Base-by-base conservation (phyloP, 2,888 invertebrate species). In the Lepidochitona cinerea region DNA sequence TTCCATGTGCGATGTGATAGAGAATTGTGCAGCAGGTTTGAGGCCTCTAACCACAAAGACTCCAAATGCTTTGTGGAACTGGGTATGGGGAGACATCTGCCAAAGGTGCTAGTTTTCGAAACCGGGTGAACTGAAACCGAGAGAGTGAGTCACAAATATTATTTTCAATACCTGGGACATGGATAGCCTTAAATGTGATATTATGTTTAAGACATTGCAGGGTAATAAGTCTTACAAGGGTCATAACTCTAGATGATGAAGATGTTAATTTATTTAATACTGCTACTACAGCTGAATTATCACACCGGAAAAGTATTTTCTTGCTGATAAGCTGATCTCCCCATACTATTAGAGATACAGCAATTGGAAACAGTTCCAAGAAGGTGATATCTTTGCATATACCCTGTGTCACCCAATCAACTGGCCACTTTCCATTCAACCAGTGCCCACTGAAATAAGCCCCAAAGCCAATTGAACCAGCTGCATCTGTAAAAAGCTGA, bases 401-500 rank as follows among this genome's bases (percentile, higher is more conserved):
- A 0, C 41, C 64, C 29, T 36, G 37, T 71, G 37, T 37, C 64
- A 37, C 35, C 64, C 37, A 64, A 54, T 71, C 52, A n/a, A n/a
- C n/a, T n/a, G n/a, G n/a, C n/a, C n/a, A n/a, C n/a, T n/a, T n/a
- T n/a, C n/a, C n/a, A n/a, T n/a, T n/a, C n/a, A n/a, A n/a, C n/a
- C n/a, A n/a, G n/a, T n/a, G n/a, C n/a, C n/a, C n/a, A n/a, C n/a
- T n/a, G n/a, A n/a, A n/a, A n/a, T n/a, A n/a, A n/a, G n/a, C n/a
- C n/a, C 69, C 73, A 59, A 41, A 69, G 9, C 68, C 64, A 1
- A 26, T 18, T 29, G 3, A 52, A 1, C 52, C 64, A 4, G 49
- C 54, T n/a, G 69, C 33, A 36, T 69, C 64, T 37, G 73, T 73
- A 64, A 41, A 59, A 26, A 69, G 41, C 52, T 69, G 49, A 12